Conservation (phyloP, 1,140 invertebrate genomes). For the Sesamia nonagrioides region DNA sequence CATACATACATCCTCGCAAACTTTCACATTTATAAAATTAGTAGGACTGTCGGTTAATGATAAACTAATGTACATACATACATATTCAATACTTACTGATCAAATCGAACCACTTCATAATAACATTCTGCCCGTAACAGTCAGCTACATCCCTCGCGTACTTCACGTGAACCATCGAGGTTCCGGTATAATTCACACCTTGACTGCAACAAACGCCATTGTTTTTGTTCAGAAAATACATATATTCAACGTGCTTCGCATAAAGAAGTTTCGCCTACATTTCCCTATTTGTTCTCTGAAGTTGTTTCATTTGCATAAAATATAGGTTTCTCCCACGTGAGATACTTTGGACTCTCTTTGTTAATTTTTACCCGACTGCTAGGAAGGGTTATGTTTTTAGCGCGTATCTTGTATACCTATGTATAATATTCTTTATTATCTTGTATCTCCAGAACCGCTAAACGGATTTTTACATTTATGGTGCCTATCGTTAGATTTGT, state of each 20-base stretch:
- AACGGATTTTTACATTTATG: not conserved
- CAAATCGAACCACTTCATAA: slow-evolving; percentile 86
- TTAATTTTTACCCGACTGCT: no score
- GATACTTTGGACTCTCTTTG: not conserved
- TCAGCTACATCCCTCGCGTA: slow-evolving; percentile 80
- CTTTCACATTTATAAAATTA: no score
- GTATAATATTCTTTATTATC: no score
- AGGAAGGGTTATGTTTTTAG: no score
- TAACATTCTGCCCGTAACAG: slow-evolving; percentile 82
- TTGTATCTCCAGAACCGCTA: no score
- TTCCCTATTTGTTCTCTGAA: slow-evolving; percentile 11
- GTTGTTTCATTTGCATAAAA: slow-evolving; percentile 17
- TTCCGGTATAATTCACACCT: slow-evolving; percentile 80
- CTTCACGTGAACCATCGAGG: slow-evolving; percentile 82
- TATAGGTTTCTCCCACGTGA: slow-evolving; percentile 5
- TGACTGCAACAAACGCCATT: slow-evolving; percentile 67
- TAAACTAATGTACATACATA: no score
- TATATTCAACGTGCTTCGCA: slow-evolving; percentile 17
- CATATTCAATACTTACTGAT: slow-evolving; percentile 75
- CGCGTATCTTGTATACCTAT: no score
- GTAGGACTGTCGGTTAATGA: no score
- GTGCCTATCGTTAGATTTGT: not conserved
- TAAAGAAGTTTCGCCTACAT: slow-evolving; percentile 11
- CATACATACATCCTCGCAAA: no score
- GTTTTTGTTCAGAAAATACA: slow-evolving; percentile 23